phyloP scores from a whole-genome alignment of 2,888 invertebrate species.

The Ecliptopera silaceata region DNA sequence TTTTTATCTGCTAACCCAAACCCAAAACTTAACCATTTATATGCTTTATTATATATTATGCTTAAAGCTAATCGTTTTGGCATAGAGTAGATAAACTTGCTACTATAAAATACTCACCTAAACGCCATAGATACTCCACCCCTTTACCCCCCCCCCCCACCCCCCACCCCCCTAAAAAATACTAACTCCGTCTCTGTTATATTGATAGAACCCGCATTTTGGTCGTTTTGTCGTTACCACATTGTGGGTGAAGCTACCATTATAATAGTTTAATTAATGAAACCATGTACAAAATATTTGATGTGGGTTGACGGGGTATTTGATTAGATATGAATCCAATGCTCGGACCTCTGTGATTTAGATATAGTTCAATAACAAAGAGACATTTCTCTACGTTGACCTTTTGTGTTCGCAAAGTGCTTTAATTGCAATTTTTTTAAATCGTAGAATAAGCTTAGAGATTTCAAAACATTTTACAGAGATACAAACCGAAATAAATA shows the following conservation, averaged over 20 bases:
- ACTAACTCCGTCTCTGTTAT: background rate
- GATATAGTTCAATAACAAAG: conserved; percentile 28
- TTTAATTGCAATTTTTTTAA: too few relatives aligned
- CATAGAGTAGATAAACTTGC: too few relatives aligned
- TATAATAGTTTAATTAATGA: conserved; percentile 52
- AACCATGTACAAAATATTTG: conserved; percentile 58
- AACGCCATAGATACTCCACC: too few relatives aligned
- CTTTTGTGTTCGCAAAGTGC: background rate
- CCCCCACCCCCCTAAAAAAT: background rate
- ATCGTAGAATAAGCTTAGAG: too few relatives aligned
- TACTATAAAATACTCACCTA: too few relatives aligned
- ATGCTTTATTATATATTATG: too few relatives aligned
- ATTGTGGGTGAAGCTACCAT: conserved; percentile 28
- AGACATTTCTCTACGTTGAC: background rate
- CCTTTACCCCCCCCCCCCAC: too few relatives aligned
- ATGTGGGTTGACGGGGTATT: conserved; percentile 55
- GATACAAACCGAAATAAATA: too few relatives aligned
- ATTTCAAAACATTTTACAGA: too few relatives aligned
- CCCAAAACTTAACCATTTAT: too few relatives aligned
- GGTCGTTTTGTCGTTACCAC: conserved; percentile 15
- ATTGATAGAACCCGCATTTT: conserved; percentile 22
- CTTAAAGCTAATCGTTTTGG: too few relatives aligned
- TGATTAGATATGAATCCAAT: conserved; percentile 54
- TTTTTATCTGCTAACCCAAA: too few relatives aligned
- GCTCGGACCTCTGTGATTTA: conserved; percentile 31